These are phyloP conservation scores for Gorsachius goisagi DNA, from an alignment of 2,113 vertebrate genomes.

Conservation along the genomic window DNA sequence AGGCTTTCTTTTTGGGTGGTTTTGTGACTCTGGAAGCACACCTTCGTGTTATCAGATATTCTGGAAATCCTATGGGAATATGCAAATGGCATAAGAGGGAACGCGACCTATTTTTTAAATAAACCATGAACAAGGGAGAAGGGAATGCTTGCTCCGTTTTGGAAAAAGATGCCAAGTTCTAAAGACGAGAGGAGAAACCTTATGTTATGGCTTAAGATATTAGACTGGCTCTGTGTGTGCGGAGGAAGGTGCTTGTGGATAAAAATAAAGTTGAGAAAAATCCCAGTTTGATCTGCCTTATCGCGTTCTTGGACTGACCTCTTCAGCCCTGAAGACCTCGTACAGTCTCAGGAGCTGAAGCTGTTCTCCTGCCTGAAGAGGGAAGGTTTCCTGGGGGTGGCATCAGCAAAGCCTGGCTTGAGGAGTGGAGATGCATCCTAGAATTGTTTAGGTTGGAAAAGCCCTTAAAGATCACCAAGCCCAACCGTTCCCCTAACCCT, in stretches of 20 bases:
- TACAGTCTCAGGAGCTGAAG: background rate
- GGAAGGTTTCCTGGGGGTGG: background rate
- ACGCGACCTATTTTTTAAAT: background rate
- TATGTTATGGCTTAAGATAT: background rate
- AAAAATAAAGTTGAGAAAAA: background rate
- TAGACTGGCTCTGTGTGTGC: no score
- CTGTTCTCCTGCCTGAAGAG: background rate
- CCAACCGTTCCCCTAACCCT: no score
- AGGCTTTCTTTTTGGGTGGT: fast-evolving
- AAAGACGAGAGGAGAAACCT: background rate
- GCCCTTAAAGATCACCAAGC: no score
- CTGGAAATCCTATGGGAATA: background rate
- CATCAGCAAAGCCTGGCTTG: background rate
- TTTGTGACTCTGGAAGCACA: background rate
- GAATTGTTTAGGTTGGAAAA: no score
- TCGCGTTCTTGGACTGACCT: background rate
- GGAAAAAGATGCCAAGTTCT: background rate
- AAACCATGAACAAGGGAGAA: background rate
- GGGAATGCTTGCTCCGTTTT: background rate
- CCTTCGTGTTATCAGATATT: background rate
- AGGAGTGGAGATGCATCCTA: background rate
- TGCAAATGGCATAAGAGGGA: background rate
- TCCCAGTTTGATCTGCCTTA: no score
- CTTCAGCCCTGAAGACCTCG: background rate
- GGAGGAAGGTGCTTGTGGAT: background rate